A percentile compares a stretch with the other conserved stretches of the same genome.
These are phyloP conservation scores for Drosophila malerkotliana DNA, from an alignment of 1,140 invertebrate species.

Conservation along the genomic window DNA sequence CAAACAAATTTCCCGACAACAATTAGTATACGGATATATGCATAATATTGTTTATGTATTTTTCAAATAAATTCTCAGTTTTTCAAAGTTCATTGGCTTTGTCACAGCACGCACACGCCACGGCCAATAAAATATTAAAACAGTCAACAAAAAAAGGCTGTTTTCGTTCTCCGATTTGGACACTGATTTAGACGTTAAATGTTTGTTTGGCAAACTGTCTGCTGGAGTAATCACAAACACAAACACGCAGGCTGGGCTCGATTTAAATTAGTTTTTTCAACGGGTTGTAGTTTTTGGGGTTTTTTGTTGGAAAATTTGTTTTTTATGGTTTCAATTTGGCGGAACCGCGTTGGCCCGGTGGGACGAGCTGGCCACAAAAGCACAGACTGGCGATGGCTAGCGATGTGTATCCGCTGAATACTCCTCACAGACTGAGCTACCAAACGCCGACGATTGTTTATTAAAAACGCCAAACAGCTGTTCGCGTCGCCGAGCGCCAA, in stretches of 20 bases:
- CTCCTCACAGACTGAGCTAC: slow-evolving; percentile 65
- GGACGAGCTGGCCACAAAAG: slow-evolving; percentile 52
- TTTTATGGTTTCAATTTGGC: slow-evolving; percentile 7
- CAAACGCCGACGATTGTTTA: slow-evolving; percentile 67
- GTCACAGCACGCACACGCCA: slow-evolving; percentile 41
- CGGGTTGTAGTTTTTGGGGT: background rate
- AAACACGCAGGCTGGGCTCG: slow-evolving; percentile 12
- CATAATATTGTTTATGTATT: slow-evolving; percentile 20
- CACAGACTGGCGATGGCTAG: slow-evolving; percentile 14
- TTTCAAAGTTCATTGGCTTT: slow-evolving; percentile 50
- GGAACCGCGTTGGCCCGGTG: slow-evolving; percentile 55
- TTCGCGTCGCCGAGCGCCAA: slow-evolving; percentile 40
- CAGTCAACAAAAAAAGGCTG: slow-evolving; percentile 16
- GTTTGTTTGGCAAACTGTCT: slow-evolving; percentile 11
- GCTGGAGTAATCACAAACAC: slow-evolving; percentile 15
- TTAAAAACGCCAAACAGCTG: slow-evolving; percentile 72
- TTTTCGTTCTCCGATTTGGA: slow-evolving; percentile 10
- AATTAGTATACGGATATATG: slow-evolving; percentile 17
- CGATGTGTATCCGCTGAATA: slow-evolving; percentile 73
- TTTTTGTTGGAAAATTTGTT: background rate
- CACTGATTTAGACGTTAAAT: slow-evolving; percentile 10
- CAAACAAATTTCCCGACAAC: slow-evolving; percentile 32
- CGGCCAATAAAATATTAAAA: slow-evolving; percentile 33
- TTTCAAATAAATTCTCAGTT: slow-evolving; percentile 26
- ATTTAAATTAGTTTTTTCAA: slow-evolving; percentile 5